Conservation (phyloP, 2,888 invertebrate genomes). For the Trichogramma evanescens region DNA sequence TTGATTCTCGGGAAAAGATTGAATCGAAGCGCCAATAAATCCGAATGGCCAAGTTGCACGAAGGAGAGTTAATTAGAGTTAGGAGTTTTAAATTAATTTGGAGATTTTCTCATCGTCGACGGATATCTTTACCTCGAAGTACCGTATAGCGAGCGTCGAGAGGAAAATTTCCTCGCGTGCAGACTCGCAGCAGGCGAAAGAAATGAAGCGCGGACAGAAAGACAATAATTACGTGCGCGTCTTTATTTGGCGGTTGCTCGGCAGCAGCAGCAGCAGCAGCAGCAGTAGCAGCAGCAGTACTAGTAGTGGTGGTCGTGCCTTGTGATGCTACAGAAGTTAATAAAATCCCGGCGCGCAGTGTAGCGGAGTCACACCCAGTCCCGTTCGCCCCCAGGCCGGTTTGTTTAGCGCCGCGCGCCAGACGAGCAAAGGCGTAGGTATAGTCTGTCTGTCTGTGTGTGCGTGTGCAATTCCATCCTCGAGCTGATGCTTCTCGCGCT, state of each 20-base stretch:
- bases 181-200: constrained; percentile 19
- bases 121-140: no score
- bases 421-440: constrained; percentile 2
- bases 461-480: no score
- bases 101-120: no score
- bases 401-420: constrained; percentile 37
- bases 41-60: no score
- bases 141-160: no score
- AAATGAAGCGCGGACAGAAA: constrained; percentile 42
- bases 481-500: no score
- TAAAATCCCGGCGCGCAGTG: constrained; percentile 41
- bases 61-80: no score
- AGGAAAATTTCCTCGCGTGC: no score
- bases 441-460: constrained; percentile 34
- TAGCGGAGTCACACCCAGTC: constrained; percentile 30
- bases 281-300: background rate
- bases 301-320: constrained; percentile 23
- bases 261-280: background rate
- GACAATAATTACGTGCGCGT: constrained; percentile 43
- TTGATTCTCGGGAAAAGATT: no score
- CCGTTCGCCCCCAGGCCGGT: constrained; percentile 34
- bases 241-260: constrained; percentile 42
- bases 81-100: no score
- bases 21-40: no score
- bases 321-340: constrained; percentile 45